A percentile compares a stretch with the other conserved stretches of the same genome.
Evolutionary conservation across 1,140 invertebrate species (phyloP).

Genomic region (Pseudomyrmex gracilis): DNA sequence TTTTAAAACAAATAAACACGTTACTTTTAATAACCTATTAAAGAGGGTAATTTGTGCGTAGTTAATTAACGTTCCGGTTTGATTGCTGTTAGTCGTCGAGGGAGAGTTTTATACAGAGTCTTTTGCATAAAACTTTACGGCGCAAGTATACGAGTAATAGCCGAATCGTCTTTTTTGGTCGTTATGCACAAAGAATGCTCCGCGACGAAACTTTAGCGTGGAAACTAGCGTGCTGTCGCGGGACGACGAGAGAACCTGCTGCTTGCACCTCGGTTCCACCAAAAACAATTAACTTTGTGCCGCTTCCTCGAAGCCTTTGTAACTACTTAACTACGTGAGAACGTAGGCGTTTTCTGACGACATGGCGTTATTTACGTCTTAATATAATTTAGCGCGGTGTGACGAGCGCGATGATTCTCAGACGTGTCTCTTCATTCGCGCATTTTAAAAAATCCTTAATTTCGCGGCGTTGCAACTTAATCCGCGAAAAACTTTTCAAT

Average conservation of each 20-base stretch:
- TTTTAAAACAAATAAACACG: neutral
- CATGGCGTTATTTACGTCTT: constrained; percentile 32
- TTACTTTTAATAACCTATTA: neutral
- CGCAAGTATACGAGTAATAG: neutral
- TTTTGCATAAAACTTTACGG: constrained; percentile 14
- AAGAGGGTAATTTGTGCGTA: neutral
- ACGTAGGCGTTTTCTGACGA: neutral
- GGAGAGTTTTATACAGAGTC: constrained; percentile 6
- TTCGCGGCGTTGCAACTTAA: neutral
- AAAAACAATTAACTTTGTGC: constrained; percentile 57
- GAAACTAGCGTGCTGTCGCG: constrained; percentile 41
- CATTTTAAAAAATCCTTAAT: neutral
- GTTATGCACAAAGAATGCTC: constrained; percentile 40
- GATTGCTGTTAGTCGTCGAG: neutral
- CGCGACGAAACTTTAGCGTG: constrained; percentile 39
- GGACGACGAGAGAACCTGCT: neutral
- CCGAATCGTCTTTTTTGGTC: constrained; percentile 31
- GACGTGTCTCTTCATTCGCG: neutral
- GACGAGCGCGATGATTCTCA: neutral
- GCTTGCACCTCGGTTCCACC: constrained; percentile 30
- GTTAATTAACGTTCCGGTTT: neutral
- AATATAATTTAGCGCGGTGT: constrained; percentile 24
- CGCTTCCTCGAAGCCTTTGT: constrained; percentile 55
- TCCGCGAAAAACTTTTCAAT: neutral
- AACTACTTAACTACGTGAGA: constrained; percentile 52